Conservation (phyloP, 2,888 invertebrate genomes). For the Plagiodera versicolora region DNA sequence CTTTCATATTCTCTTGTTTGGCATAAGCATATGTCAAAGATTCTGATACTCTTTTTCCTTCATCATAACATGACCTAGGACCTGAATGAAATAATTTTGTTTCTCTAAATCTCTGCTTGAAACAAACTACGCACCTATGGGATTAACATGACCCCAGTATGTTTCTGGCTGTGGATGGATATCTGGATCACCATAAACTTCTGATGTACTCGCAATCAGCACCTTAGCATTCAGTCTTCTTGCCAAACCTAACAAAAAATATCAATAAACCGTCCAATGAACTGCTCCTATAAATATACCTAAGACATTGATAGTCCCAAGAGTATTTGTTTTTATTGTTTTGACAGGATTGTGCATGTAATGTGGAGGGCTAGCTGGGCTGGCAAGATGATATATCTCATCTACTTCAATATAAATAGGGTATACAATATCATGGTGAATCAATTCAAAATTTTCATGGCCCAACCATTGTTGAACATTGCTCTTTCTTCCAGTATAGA, state of each 20-base stretch:
- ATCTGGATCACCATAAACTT: conserved; percentile 98
- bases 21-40: conserved; percentile 95
- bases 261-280: background rate
- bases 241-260: conserved; percentile 69
- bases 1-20: conserved; percentile 93
- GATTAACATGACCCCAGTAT: conserved; percentile 99
- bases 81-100: conserved; percentile 53
- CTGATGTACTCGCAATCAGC: conserved; percentile 96
- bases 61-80: conserved; percentile 96
- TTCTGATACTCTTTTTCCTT: conserved; percentile 98
- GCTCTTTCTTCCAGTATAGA: conserved; percentile 94
- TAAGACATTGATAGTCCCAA: conserved; percentile 92
- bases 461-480: conserved; percentile 99
- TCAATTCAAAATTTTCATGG: conserved; percentile 97
- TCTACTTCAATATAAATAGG: conserved; percentile 96
- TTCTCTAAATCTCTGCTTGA: background rate
- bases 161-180: conserved; percentile 97
- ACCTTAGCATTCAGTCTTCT: conserved; percentile 91
- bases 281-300: conserved; percentile 61
- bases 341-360: conserved; percentile 99
- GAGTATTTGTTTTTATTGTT: conserved; percentile 97
- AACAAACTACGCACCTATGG: conserved; percentile 69
- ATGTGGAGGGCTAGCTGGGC: conserved; percentile 98
- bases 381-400: conserved; percentile 98
- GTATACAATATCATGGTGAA: conserved; percentile 98